phyloP scores from a whole-genome alignment of 2,113 vertebrate genomes.

The Rhadina sibilatrix region DNA sequence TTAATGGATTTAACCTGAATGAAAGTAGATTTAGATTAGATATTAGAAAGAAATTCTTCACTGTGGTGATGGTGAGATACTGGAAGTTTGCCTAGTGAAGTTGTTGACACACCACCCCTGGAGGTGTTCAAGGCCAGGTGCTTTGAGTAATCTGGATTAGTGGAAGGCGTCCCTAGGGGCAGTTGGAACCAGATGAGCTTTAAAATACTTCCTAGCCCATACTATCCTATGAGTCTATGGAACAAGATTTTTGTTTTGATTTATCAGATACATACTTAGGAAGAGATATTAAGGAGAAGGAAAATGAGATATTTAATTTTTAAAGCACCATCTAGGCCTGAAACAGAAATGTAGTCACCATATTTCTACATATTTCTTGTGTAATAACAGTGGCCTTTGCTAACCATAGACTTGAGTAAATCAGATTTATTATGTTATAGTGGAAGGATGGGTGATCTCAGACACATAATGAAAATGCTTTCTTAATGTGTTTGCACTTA shows the following conservation, averaged over 20 bases:
- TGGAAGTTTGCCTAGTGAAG: neutral
- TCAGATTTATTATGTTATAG: neutral
- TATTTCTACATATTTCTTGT: neutral
- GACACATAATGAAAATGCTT: neutral
- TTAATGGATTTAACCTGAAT: neutral
- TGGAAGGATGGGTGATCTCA: neutral
- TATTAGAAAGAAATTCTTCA: neutral
- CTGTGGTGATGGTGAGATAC: neutral
- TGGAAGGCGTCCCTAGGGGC: neutral
- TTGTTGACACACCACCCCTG: neutral
- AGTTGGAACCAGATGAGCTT: neutral
- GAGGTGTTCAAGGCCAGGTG: neutral
- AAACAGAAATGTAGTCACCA: neutral
- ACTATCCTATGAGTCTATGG: accelerated
- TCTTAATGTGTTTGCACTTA: neutral
- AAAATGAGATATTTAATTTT: neutral
- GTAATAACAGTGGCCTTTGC: neutral
- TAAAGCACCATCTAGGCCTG: neutral
- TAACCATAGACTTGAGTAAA: neutral
- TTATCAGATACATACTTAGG: neutral
- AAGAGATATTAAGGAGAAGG: neutral
- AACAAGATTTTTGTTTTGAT: neutral
- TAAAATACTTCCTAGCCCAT: neutral
- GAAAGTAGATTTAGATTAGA: neutral
- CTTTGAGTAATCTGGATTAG: neutral